Conservation (phyloP, 2,888 invertebrate species). For the Hirtodrosophila duncani region DNA sequence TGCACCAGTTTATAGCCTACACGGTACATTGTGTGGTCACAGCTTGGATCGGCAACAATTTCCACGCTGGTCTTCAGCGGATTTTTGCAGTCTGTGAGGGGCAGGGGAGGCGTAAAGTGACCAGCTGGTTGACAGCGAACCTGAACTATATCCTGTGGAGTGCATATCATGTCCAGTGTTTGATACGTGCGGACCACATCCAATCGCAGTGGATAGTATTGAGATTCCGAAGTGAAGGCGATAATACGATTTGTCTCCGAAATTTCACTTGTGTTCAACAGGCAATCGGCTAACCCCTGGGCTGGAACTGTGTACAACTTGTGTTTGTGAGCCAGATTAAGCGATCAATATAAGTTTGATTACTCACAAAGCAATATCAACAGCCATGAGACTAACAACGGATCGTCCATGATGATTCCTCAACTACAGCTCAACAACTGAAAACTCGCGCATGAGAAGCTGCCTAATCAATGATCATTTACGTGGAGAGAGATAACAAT, state of each 20-base stretch:
- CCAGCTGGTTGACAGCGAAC: slow-evolving; percentile 14
- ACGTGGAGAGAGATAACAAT: no score
- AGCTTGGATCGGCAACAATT: slow-evolving; percentile 1
- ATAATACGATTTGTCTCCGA: slow-evolving; percentile 33
- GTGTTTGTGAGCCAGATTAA: no score
- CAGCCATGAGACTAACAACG: no score
- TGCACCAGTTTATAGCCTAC: slow-evolving; percentile 34
- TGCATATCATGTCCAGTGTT: slow-evolving; percentile 26
- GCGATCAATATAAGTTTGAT: no score
- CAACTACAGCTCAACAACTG: no score
- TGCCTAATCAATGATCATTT: no score
- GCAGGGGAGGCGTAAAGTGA: slow-evolving; percentile 4
- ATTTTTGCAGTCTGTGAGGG: slow-evolving; percentile 4
- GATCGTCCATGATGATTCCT: no score
- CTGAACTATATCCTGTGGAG: background rate
- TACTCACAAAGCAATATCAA: no score
- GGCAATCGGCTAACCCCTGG: slow-evolving; percentile 23
- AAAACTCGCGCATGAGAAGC: no score
- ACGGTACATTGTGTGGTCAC: slow-evolving; percentile 17
- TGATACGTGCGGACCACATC: slow-evolving; percentile 8
- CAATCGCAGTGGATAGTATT: slow-evolving; percentile 11
- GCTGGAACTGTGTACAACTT: no score
- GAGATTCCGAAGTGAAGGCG: background rate
- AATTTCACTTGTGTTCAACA: slow-evolving; percentile 1
- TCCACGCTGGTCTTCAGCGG: slow-evolving; percentile 4